These are phyloP conservation scores for Nymphalis polychloros DNA, from an alignment of 2,888 invertebrate genomes.

Conservation along the genomic window DNA sequence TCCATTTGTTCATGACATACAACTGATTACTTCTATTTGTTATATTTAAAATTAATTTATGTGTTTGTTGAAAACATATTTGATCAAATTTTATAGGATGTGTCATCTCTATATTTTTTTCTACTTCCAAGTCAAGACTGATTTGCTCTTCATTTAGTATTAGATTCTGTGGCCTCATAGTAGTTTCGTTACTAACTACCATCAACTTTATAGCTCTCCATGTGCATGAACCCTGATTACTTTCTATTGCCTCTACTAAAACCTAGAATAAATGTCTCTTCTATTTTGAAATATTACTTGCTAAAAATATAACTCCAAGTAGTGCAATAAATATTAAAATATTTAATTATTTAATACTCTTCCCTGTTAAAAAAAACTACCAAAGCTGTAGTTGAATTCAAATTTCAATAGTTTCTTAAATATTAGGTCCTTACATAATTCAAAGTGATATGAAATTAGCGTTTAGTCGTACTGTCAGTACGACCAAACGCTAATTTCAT, in stretches of 20 bases:
- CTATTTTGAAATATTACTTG: background rate
- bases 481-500: too few species aligned
- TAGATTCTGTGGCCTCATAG: constrained; percentile 43
- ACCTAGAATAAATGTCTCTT: constrained; percentile 60
- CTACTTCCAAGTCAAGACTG: constrained; percentile 62
- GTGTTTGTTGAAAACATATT: constrained; percentile 59
- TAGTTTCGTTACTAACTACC: constrained; percentile 53
- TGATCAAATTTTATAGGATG: constrained; percentile 75
- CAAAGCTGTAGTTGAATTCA: too few species aligned
- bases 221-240: constrained; percentile 81
- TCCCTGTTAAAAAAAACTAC: too few species aligned
- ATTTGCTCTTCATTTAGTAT: constrained; percentile 47
- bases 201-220: constrained; percentile 83
- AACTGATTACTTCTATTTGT: constrained; percentile 70
- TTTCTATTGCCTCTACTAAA: constrained; percentile 86
- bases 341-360: too few species aligned
- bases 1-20: constrained; percentile 73
- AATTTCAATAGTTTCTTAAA: too few species aligned
- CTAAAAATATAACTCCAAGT: too few species aligned
- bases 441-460: too few species aligned
- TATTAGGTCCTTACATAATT: too few species aligned
- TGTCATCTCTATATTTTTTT: constrained; percentile 79
- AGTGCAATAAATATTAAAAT: too few species aligned
- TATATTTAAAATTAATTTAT: constrained; percentile 52
- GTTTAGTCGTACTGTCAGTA: too few species aligned